phyloP scores from a whole-genome alignment of 2,113 vertebrate genomes.

The Tragelaphus scriptus region DNA sequence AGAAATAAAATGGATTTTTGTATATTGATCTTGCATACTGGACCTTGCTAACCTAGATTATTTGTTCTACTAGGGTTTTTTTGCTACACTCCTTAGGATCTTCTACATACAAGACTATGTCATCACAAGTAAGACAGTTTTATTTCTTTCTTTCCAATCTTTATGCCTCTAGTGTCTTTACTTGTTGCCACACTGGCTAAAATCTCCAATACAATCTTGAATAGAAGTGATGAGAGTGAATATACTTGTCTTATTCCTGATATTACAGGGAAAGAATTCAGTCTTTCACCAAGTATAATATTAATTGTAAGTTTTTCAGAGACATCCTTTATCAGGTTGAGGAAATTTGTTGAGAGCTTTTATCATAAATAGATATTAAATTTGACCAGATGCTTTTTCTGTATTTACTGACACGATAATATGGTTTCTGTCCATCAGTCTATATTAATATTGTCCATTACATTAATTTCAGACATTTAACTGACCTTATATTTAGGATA shows the following conservation, averaged over 20 bases:
- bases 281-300: background rate
- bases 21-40: background rate
- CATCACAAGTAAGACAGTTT: background rate
- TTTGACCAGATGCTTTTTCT: background rate
- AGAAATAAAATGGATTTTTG: constrained; percentile 3
- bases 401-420: background rate
- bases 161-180: background rate
- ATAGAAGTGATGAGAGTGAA: background rate
- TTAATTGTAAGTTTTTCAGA: background rate
- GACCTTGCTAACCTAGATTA: background rate
- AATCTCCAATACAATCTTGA: background rate
- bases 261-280: background rate
- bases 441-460: background rate
- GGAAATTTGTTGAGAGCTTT: background rate
- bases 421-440: background rate
- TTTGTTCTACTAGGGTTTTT: background rate
- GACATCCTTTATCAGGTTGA: background rate
- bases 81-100: background rate
- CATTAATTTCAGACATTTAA: background rate
- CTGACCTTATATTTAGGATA: background rate
- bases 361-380: background rate
- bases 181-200: background rate
- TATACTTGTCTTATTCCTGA: background rate
- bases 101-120: background rate
- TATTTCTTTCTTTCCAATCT: background rate